phyloP scores from a whole-genome alignment of 2,797 vertebrate genomes.

The Gymnothorax javanicus region DNA sequence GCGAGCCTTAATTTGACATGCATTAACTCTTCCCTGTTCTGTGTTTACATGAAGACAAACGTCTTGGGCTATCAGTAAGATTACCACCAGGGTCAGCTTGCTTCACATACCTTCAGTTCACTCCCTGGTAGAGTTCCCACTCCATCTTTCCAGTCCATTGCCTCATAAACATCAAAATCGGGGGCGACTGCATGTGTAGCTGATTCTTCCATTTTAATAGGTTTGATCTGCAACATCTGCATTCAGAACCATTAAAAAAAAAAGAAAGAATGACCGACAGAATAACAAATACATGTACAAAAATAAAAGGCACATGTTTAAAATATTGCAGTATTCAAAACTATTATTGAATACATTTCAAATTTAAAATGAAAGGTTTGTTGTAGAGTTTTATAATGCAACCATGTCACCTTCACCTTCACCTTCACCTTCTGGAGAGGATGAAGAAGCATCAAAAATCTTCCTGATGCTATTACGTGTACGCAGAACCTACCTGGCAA shows the following conservation, averaged over 20 bases:
- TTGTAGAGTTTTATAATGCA: not conserved
- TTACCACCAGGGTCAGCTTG: not conserved
- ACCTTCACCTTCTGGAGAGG: not conserved
- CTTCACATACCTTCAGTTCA: constrained; percentile 75
- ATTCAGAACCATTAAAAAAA: constrained; percentile 8
- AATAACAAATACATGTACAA: not conserved
- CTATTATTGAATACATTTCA: not conserved
- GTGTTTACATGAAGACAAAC: not conserved
- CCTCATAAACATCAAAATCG: constrained; percentile 82
- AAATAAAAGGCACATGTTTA: not conserved
- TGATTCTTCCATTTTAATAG: constrained; percentile 72
- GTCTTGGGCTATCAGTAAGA: not conserved
- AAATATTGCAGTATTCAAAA: not conserved
- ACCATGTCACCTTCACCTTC: too few species aligned
- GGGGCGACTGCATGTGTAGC: constrained; percentile 71
- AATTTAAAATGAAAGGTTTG: not conserved
- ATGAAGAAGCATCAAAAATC: not conserved
- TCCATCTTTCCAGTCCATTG: constrained; percentile 86
- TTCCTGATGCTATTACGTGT: not conserved
- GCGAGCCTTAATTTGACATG: not conserved
- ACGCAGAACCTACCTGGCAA: not conserved
- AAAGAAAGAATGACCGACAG: not conserved
- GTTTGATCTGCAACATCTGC: constrained; percentile 1
- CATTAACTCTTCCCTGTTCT: not conserved
- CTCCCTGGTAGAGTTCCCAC: constrained; percentile 83